Evolutionary conservation across 1,140 invertebrate species (phyloP), one percentile per base, ranked within the genome.

Genomic region (Heliconius nattereri): DNA sequence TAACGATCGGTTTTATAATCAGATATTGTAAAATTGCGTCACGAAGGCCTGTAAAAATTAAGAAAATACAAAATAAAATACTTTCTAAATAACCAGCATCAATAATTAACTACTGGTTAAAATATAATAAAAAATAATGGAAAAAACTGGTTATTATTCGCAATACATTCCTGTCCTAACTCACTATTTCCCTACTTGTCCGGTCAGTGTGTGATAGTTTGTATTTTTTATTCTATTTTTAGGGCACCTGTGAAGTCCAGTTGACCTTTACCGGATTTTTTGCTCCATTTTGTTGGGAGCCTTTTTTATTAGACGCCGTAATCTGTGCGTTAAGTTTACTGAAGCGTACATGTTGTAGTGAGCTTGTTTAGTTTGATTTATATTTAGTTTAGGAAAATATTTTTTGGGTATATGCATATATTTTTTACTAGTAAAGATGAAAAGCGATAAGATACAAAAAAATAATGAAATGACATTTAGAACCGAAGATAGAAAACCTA

Each of bases 171-270:
- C 23, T 26, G 80, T 78, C 82, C 80, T 83, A 76, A 81, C 78
- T 60, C 83, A 84, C 83, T 85, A 82, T 78, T 26, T 72, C 78
- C 54, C 80, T 74, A 45, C 78, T 73, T 45, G 76, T 45, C 75
- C 76, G 76, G 73, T 79, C 81, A 79, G 81, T 72, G 84, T 72
- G 84, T 83, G 83, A 86, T 91, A 91, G 89, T 89, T 89, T 13
- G 23, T 13, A 66, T 29, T 29, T 29, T 83, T 89, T 88, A 77
- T 84, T 84, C 90, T 91, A 91, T 91, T 91, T 91, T 90, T 89
- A 85, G 85, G 85, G 82, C 85, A 87, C 86, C 88, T 86, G 85
- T 83, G 84, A 78, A 81, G 83, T 83, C 79, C 81, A 73, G 29
- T 77, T 80, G 86, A 89, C 89, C 89, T 92, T 91, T 85, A 84